A percentile compares a stretch with the other conserved stretches of the same genome.
Evolutionary conservation across 2,888 invertebrate species (phyloP).

Genomic region (Empis stercorea): DNA sequence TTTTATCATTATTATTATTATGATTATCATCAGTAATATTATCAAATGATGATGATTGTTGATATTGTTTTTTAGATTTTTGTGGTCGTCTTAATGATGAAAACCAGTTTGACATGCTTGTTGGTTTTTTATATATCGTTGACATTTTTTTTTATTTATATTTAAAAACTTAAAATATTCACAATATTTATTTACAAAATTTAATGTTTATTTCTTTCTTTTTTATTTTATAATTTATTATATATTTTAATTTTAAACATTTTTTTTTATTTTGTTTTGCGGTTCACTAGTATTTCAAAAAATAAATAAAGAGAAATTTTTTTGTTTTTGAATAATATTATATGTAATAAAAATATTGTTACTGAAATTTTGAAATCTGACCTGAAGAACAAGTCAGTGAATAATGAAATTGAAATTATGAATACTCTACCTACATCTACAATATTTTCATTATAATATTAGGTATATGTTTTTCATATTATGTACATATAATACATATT

Average conservation of each 20-base stretch:
- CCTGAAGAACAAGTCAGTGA: no score
- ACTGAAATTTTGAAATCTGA: no score
- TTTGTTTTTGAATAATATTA: no score
- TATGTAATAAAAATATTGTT: no score
- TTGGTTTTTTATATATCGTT: slow-evolving; percentile 46
- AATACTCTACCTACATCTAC: no score
- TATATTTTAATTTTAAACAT: no score
- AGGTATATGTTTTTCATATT: no score
- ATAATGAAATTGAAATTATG: no score
- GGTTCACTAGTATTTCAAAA: background rate
- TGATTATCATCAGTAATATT: slow-evolving; percentile 1
- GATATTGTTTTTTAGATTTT: slow-evolving; percentile 26
- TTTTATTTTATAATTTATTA: slow-evolving; percentile 8
- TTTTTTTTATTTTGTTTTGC: slow-evolving; percentile 2
- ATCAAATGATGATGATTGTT: slow-evolving; percentile 16
- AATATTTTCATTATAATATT: no score
- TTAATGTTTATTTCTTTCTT: slow-evolving; percentile 9
- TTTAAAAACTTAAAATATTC: slow-evolving; percentile 7
- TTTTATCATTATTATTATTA: slow-evolving; percentile 18
- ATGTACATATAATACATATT: no score
- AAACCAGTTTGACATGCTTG: slow-evolving; percentile 68
- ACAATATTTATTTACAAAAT: slow-evolving; percentile 1
- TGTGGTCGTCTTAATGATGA: slow-evolving; percentile 56
- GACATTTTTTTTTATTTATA: slow-evolving; percentile 19
- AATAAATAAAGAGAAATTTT: no score